These are phyloP conservation scores for Ylistrum balloti DNA, from an alignment of 1,140 invertebrate species.

Conservation along the genomic window DNA sequence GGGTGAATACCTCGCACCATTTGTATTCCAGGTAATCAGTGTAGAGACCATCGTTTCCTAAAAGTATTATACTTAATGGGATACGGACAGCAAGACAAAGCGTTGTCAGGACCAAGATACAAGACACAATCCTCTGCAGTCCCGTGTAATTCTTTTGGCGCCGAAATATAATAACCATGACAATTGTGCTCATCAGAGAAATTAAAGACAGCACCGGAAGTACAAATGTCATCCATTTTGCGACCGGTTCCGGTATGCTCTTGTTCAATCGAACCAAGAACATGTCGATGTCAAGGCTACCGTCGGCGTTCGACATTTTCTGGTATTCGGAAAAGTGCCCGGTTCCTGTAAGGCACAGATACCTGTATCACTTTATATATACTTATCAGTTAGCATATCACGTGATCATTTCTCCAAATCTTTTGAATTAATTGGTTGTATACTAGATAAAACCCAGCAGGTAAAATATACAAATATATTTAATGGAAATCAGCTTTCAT, in stretches of 20 bases:
- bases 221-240: neutral
- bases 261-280: neutral
- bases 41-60: neutral
- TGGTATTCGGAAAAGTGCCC: too few relatives aligned
- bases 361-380: too few relatives aligned
- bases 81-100: neutral
- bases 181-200: neutral
- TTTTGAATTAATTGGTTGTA: too few relatives aligned
- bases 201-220: neutral
- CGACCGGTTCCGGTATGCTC: neutral
- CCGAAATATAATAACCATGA: neutral
- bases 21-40: neutral
- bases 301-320: neutral
- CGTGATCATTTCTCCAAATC: too few relatives aligned
- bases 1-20: neutral
- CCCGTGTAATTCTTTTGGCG: neutral
- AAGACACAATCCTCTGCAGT: neutral
- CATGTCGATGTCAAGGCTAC: neutral
- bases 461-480: too few relatives aligned
- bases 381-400: too few relatives aligned
- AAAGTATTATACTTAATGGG: neutral
- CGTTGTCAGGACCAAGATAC: conserved; percentile 1
- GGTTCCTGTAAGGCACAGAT: too few relatives aligned
- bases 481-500: too few relatives aligned
- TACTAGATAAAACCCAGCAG: too few relatives aligned